phyloP scores from a whole-genome alignment of 2,797 vertebrate species.

The Anguilla pacifica region DNA sequence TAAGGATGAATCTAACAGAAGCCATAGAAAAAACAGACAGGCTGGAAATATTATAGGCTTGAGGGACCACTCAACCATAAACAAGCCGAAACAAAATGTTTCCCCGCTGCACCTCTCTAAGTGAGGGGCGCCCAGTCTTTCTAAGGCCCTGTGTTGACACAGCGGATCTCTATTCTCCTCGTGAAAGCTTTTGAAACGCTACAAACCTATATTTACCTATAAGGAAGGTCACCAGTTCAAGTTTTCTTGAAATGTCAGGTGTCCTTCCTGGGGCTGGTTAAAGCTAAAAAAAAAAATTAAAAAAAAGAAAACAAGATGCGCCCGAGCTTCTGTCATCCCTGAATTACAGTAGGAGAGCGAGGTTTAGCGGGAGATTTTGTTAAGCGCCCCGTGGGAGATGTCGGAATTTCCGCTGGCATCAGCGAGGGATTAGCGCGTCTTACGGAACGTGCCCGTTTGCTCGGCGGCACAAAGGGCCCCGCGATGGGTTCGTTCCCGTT shows the following conservation, averaged over 20 bases:
- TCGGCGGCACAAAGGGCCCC: conserved; percentile 54
- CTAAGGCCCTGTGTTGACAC: conserved; percentile 26
- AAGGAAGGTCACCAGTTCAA: conserved; percentile 55
- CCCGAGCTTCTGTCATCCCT: conserved; percentile 48
- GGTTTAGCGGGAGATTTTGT: conserved; percentile 55
- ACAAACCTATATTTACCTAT: conserved; percentile 53
- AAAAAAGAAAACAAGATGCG: conserved; percentile 50
- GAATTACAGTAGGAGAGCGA: conserved; percentile 52
- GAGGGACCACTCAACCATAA: conserved; percentile 22
- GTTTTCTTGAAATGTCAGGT: conserved; percentile 60
- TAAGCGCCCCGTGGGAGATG: conserved; percentile 48
- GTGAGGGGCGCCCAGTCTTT: neutral
- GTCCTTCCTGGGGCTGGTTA: conserved; percentile 41
- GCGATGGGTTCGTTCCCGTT: conserved; percentile 67
- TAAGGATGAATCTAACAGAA: conserved; percentile 21
- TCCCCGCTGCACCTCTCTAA: neutral
- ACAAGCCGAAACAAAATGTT: conserved; percentile 29
- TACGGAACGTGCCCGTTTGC: conserved; percentile 50
- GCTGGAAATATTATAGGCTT: conserved; percentile 25
- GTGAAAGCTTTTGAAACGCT: conserved; percentile 49
- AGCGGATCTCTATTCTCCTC: conserved; percentile 35
- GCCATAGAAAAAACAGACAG: conserved; percentile 15
- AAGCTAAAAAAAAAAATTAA: neutral
- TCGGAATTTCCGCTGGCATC: conserved; percentile 60
- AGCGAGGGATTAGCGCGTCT: conserved; percentile 52